Conservation (phyloP, 2,797 vertebrate species). For the Aplochiton taeniatus region DNA sequence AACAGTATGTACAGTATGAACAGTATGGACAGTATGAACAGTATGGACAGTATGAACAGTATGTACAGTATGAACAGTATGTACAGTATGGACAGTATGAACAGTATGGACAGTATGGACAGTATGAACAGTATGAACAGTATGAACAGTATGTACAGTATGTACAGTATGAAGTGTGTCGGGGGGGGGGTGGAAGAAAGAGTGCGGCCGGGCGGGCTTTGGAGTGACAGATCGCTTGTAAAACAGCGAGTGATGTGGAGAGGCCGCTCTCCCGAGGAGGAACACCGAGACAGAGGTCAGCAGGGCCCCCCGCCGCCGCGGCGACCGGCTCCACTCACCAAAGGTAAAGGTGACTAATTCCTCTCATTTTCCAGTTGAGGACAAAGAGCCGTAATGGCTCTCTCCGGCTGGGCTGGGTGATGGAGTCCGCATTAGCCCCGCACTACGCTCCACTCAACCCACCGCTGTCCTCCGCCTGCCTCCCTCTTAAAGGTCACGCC, state of each 20-base stretch:
- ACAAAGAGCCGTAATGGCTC: slow-evolving; percentile 55
- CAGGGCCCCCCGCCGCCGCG: slow-evolving; percentile 45
- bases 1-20: too few relatives aligned
- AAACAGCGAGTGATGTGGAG: slow-evolving; percentile 31
- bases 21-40: too few relatives aligned
- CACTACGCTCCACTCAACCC: slow-evolving; percentile 67
- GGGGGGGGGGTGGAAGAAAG: slow-evolving; percentile 33
- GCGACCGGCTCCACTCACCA: slow-evolving; percentile 41
- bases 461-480: slow-evolving; percentile 62
- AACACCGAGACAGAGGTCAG: slow-evolving; percentile 49
- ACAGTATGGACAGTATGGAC: too few relatives aligned
- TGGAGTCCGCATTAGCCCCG: slow-evolving; percentile 59
- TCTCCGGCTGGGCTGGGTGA: slow-evolving; percentile 43
- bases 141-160: too few relatives aligned
- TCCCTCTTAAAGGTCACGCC: slow-evolving; percentile 69
- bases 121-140: too few relatives aligned
- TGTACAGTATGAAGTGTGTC: too few relatives aligned
- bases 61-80: too few relatives aligned
- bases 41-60: too few relatives aligned
- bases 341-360: slow-evolving; percentile 68
- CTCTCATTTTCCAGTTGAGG: slow-evolving; percentile 67
- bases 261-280: slow-evolving; percentile 27
- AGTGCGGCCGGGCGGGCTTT: slow-evolving; percentile 35
- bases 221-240: slow-evolving; percentile 57
- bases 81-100: too few relatives aligned